A percentile compares a stretch with the other conserved stretches of the same genome.
phyloP scores from a whole-genome alignment of 2,113 vertebrate species.

The Formicarius rufipectus region DNA sequence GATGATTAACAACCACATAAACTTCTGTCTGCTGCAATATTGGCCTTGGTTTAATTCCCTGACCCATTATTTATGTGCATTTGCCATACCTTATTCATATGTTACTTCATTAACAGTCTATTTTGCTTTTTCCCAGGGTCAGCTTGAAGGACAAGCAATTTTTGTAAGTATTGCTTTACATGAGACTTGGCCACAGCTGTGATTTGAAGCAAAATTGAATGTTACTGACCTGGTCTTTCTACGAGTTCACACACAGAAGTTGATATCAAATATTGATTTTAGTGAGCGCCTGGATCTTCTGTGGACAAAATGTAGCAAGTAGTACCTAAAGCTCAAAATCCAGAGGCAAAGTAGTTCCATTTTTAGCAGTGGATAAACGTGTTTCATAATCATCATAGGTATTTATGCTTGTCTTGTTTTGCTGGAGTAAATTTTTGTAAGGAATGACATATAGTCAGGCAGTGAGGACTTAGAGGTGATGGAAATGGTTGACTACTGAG shows the following conservation, averaged over 20 bases:
- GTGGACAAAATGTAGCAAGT: not conserved
- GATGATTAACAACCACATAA: not conserved
- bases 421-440: not conserved
- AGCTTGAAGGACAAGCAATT: constrained; percentile 79
- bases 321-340: not conserved
- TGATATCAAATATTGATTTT: not conserved
- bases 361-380: not conserved
- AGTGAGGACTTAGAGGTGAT: not conserved
- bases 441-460: not conserved
- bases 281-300: not conserved
- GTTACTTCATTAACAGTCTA: not conserved
- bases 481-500: not conserved
- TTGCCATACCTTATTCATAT: not conserved
- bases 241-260: not conserved
- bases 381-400: not conserved
- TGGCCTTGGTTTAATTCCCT: not conserved
- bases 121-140: constrained; percentile 72
- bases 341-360: not conserved
- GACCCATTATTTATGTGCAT: not conserved
- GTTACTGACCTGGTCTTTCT: not conserved
- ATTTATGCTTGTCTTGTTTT: not conserved
- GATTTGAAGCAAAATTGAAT: not conserved
- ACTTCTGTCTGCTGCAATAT: not conserved
- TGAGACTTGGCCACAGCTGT: not conserved
- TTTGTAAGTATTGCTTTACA: constrained; percentile 82